Conservation (phyloP, 1,140 invertebrate genomes). For the Atta colombica region DNA sequence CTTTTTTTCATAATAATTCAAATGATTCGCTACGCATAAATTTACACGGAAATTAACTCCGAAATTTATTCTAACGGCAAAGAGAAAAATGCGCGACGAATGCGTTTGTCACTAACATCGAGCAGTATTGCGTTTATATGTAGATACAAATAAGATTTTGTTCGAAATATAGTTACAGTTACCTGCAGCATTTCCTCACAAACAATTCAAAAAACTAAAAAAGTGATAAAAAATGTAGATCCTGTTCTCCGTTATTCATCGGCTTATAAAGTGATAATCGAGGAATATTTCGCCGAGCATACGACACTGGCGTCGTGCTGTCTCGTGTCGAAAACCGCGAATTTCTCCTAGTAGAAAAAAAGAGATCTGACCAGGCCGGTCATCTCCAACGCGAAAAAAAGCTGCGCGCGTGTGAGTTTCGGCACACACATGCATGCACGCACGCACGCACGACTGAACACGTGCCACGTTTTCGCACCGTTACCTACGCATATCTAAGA, state of each 20-base stretch:
- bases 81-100: not conserved
- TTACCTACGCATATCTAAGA: constrained; percentile 57
- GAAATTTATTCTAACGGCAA: constrained; percentile 9
- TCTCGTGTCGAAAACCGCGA: constrained; percentile 76
- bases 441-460: constrained; percentile 13
- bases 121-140: not conserved
- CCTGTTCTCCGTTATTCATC: not conserved
- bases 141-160: not conserved
- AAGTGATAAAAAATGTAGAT: not conserved
- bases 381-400: constrained; percentile 58
- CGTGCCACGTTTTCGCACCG: constrained; percentile 43
- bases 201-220: constrained; percentile 11
- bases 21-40: constrained; percentile 1
- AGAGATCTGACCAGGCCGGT: constrained; percentile 72
- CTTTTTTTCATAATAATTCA: not conserved
- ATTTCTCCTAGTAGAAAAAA: constrained; percentile 71
- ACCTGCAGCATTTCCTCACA: not conserved
- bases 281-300: constrained; percentile 29
- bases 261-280: constrained; percentile 2
- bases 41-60: not conserved
- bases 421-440: not conserved
- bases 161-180: not conserved
- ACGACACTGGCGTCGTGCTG: constrained; percentile 77
- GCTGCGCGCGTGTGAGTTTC: constrained; percentile 41
- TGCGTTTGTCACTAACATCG: not conserved